A percentile compares a stretch with the other conserved stretches of the same genome.
phyloP scores from a whole-genome alignment of 2,888 invertebrate species.

The Linnaemya vulpina region DNA sequence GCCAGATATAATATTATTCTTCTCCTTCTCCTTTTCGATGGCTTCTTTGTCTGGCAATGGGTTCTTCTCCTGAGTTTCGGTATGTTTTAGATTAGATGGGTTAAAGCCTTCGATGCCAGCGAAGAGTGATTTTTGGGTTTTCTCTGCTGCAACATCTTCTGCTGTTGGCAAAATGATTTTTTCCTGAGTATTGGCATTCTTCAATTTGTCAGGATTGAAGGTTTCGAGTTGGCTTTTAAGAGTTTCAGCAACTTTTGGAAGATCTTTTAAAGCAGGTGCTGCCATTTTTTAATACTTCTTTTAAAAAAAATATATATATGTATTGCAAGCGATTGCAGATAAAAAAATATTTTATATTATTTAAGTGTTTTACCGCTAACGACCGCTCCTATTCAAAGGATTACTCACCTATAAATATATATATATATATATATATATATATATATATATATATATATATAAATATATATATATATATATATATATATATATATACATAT shows the following conservation, averaged over 20 bases:
- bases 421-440: too few relatives aligned
- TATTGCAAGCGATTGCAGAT: constrained; percentile 57
- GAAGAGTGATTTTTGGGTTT: constrained; percentile 91
- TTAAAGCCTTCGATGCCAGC: constrained; percentile 94
- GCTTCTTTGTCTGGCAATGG: constrained; percentile 96
- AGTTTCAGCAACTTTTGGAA: constrained; percentile 94
- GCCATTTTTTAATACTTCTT: constrained; percentile 78
- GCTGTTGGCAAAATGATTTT: constrained; percentile 96
- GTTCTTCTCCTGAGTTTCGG: constrained; percentile 96
- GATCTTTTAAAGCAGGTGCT: constrained; percentile 92
- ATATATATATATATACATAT: too few relatives aligned
- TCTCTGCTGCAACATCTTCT: constrained; percentile 95
- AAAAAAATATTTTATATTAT: constrained; percentile 50
- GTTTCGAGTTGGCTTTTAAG: constrained; percentile 95
- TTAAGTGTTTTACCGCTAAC: constrained; percentile 51
- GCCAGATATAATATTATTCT: constrained; percentile 93
- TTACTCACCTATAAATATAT: constrained; percentile 69
- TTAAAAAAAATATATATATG: constrained; percentile 59
- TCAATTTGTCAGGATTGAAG: constrained; percentile 94
- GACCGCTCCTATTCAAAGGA: constrained; percentile 73
- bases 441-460: too few relatives aligned
- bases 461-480: too few relatives aligned
- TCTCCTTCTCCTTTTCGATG: constrained; percentile 94
- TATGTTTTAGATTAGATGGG: constrained; percentile 92
- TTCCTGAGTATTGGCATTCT: constrained; percentile 94